Conservation (phyloP, 2,888 invertebrate genomes). For the Dimorphilus gyrociliatus region DNA sequence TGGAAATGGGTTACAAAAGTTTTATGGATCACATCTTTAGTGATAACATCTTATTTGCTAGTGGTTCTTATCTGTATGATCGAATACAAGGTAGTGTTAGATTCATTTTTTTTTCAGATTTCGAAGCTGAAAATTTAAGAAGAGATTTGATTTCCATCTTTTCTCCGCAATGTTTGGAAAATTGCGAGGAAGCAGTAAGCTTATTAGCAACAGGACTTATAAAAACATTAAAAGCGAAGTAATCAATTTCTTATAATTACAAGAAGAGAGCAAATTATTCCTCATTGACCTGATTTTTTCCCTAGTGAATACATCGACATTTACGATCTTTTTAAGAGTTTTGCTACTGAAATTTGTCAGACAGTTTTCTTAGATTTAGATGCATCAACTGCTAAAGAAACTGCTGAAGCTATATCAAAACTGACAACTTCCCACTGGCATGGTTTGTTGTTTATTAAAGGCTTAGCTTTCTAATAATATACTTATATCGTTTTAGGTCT, state of each 20-base stretch:
- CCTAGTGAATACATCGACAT: too few species aligned
- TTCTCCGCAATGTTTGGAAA: too few species aligned
- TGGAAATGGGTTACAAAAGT: slow-evolving; percentile 21
- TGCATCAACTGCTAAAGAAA: slow-evolving; percentile 13
- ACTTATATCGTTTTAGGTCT: slow-evolving; percentile 14
- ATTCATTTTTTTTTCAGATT: too few species aligned
- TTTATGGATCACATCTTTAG: slow-evolving; percentile 22
- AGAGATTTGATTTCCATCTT: too few species aligned
- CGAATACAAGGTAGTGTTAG: not conserved
- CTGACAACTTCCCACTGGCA: slow-evolving; percentile 26
- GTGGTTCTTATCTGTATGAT: slow-evolving; percentile 14
- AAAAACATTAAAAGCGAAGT: too few species aligned
- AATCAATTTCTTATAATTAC: too few species aligned
- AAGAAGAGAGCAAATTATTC: too few species aligned
- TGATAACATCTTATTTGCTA: slow-evolving; percentile 21
- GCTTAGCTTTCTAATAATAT: too few species aligned
- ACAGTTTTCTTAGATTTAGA: slow-evolving; percentile 23
- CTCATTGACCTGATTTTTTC: too few species aligned
- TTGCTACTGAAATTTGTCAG: slow-evolving; percentile 21
- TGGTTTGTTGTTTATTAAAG: slow-evolving; percentile 13
- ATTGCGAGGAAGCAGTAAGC: too few species aligned
- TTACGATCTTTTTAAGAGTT: slow-evolving; percentile 18
- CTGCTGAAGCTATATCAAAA: slow-evolving; percentile 13
- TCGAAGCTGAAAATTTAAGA: too few species aligned
- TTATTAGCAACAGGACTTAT: too few species aligned